A percentile compares a stretch with the other conserved stretches of the same genome.
Conservation (phyloP, 1,140 invertebrate genomes). For the Apis dorsata region DNA sequence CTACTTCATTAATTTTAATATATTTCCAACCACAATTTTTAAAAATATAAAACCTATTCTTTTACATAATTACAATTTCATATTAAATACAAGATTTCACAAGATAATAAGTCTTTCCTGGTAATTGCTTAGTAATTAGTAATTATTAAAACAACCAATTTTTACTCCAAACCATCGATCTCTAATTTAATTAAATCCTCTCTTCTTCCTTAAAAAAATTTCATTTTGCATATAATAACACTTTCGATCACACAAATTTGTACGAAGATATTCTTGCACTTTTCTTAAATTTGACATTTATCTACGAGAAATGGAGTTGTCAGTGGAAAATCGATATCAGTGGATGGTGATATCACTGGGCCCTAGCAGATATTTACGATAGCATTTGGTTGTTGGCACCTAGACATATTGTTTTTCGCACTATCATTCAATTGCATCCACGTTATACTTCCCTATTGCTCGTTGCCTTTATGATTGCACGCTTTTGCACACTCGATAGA, state of each 20-base stretch:
- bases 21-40: too few species aligned
- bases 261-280: background rate
- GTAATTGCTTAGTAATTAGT: background rate
- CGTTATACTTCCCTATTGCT: background rate
- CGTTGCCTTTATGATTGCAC: slow-evolving; percentile 21
- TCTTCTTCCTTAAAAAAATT: too few species aligned
- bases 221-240: background rate
- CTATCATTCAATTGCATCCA: slow-evolving; percentile 1
- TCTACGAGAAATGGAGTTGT: slow-evolving; percentile 44
- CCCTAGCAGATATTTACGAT: slow-evolving; percentile 53
- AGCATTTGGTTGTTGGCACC: slow-evolving; percentile 35
- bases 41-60: too few species aligned
- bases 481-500: background rate
- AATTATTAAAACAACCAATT: background rate
- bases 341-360: background rate
- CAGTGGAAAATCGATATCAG: slow-evolving; percentile 52
- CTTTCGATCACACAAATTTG: background rate
- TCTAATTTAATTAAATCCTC: too few species aligned
- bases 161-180: background rate
- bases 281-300: slow-evolving; percentile 57
- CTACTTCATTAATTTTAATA: too few species aligned
- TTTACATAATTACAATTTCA: too few species aligned
- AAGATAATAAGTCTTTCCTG: too few species aligned
- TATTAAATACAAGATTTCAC: too few species aligned
- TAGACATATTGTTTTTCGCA: slow-evolving; percentile 50